A percentile compares a stretch with the other conserved stretches of the same genome.
phyloP scores from a whole-genome alignment of 2,113 vertebrate genomes.

The Smithornis capensis region DNA sequence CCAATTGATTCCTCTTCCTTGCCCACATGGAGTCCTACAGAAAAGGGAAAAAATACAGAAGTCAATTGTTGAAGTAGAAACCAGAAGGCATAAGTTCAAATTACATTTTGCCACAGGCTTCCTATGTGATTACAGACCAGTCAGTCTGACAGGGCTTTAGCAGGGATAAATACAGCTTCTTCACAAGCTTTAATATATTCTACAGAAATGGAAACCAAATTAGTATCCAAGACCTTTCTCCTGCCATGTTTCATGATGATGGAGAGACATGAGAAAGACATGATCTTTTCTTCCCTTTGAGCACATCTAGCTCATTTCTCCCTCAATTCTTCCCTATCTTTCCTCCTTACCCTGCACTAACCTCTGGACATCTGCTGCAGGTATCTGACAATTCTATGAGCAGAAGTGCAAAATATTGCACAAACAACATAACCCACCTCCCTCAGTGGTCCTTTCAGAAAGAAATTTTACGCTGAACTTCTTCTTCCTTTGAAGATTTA shows the following conservation, averaged over 20 bases:
- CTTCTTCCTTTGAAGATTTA: neutral
- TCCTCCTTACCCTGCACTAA: neutral
- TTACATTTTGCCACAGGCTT: constrained; percentile 22
- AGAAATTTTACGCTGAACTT: neutral
- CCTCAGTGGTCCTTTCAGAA: neutral
- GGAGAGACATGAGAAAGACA: neutral
- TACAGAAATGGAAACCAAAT: neutral
- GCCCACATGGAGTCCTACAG: neutral
- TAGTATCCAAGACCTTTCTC: neutral
- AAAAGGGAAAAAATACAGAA: neutral
- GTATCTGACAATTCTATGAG: neutral
- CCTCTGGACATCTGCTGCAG: neutral
- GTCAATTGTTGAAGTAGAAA: neutral
- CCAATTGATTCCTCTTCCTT: neutral
- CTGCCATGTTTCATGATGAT: neutral
- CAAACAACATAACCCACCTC: neutral
- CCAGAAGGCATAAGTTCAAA: neutral
- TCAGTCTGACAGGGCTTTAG: neutral
- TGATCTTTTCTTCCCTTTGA: neutral
- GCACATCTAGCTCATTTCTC: neutral
- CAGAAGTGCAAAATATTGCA: neutral
- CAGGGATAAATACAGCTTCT: neutral
- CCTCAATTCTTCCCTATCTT: neutral
- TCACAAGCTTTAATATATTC: neutral
- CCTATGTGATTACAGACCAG: constrained; percentile 23